A percentile compares a stretch with the other conserved stretches of the same genome.
Conservation (phyloP, 2,888 invertebrate species). For the Catocala fraxini region DNA sequence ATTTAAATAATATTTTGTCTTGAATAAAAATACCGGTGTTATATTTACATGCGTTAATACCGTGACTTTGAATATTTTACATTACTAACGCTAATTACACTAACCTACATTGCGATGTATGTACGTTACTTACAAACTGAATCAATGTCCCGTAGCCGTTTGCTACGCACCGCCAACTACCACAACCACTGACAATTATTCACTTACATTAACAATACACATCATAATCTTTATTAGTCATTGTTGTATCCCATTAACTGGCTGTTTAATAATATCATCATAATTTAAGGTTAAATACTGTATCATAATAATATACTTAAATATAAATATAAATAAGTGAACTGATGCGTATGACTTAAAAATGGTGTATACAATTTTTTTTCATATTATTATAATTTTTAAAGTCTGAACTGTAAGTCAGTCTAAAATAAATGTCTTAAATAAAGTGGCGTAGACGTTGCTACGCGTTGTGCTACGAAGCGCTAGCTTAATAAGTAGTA, state of each 20-base stretch:
- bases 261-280: no score
- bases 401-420: not conserved
- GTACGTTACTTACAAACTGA: constrained; percentile 15
- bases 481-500: not conserved
- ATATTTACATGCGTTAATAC: constrained; percentile 7
- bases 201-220: not conserved
- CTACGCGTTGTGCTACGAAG: constrained; percentile 44
- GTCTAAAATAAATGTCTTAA: not conserved
- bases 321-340: no score
- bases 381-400: no score
- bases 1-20: constrained; percentile 1
- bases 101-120: constrained; percentile 30
- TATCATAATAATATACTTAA: no score
- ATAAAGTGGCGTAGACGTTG: constrained; percentile 25
- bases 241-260: not conserved
- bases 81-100: constrained; percentile 25
- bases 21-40: not conserved
- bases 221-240: no score
- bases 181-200: not conserved
- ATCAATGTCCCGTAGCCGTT: constrained; percentile 41
- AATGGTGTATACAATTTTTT: no score
- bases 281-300: no score
- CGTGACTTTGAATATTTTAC: constrained; percentile 4
- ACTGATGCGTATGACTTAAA: no score
- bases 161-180: constrained; percentile 54